Percentiles rank a stretch among this genome's conserved stretches.
Conservation (phyloP, 2,888 invertebrate genomes). For the Brachypalpus laphriformis region DNA sequence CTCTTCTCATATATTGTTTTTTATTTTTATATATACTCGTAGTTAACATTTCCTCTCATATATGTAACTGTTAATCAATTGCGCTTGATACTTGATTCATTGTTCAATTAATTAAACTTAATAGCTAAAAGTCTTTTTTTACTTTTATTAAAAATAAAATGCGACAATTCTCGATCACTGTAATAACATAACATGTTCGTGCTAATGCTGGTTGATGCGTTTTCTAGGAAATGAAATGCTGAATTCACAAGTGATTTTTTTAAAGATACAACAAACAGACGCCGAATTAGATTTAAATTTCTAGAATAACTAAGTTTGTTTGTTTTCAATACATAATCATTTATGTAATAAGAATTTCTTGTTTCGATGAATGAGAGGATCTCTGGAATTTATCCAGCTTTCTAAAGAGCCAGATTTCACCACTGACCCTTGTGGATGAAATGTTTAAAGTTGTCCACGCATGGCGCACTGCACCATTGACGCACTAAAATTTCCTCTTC, state of each 20-base stretch:
- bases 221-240: constrained; percentile 16
- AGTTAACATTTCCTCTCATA: constrained; percentile 7
- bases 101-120: constrained; percentile 48
- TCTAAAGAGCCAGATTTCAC: constrained; percentile 50
- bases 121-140: constrained; percentile 65
- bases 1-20: background rate
- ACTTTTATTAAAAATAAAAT: constrained; percentile 68
- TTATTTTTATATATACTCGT: background rate
- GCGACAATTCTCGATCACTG: constrained; percentile 42
- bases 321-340: constrained; percentile 6
- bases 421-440: constrained; percentile 77
- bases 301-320: constrained; percentile 16
- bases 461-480: constrained; percentile 80
- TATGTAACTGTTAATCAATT: background rate
- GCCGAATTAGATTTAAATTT: constrained; percentile 13
- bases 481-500: constrained; percentile 80
- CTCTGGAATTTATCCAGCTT: constrained; percentile 10
- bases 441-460: constrained; percentile 80
- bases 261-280: background rate
- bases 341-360: background rate
- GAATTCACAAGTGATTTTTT: constrained; percentile 12
- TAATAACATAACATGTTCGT: background rate
- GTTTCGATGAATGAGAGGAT: background rate
- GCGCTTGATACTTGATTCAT: background rate
- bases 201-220: constrained; percentile 9